Evolutionary conservation across 2,113 vertebrate species (phyloP).

Genomic region (Physeter macrocephalus): DNA sequence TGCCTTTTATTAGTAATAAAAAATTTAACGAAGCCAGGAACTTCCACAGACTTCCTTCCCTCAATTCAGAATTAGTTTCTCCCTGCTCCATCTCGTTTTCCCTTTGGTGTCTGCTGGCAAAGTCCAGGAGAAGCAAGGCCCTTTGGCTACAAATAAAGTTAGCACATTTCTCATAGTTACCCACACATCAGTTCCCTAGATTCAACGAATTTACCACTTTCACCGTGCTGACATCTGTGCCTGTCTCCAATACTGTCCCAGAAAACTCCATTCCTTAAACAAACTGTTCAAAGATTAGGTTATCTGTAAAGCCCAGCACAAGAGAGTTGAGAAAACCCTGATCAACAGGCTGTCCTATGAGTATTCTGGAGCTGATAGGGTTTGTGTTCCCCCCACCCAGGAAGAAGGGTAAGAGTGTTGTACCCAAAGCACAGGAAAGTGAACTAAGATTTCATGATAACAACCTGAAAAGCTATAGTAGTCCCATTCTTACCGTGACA

Average conservation of each 20-base stretch:
- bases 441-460: not conserved
- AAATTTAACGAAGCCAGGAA: not conserved
- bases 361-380: not conserved
- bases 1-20: not conserved
- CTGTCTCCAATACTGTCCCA: conserved; percentile 72
- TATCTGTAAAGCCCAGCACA: not conserved
- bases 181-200: rapidly evolving
- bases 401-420: not conserved
- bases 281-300: conserved; percentile 15
- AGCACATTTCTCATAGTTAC: not conserved
- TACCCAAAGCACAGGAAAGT: not conserved
- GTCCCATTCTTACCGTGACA: not conserved
- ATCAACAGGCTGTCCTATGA: not conserved
- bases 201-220: not conserved
- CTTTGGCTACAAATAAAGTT: not conserved
- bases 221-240: conserved; percentile 59
- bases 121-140: not conserved
- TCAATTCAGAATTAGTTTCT: not conserved
- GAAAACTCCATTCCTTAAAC: conserved; percentile 76
- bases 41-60: not conserved
- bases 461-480: not conserved
- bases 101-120: not conserved
- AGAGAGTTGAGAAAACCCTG: not conserved
- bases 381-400: not conserved
- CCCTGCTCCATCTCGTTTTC: not conserved